phyloP scores from a whole-genome alignment of 1,140 invertebrate genomes.

The Cherax destructor region DNA sequence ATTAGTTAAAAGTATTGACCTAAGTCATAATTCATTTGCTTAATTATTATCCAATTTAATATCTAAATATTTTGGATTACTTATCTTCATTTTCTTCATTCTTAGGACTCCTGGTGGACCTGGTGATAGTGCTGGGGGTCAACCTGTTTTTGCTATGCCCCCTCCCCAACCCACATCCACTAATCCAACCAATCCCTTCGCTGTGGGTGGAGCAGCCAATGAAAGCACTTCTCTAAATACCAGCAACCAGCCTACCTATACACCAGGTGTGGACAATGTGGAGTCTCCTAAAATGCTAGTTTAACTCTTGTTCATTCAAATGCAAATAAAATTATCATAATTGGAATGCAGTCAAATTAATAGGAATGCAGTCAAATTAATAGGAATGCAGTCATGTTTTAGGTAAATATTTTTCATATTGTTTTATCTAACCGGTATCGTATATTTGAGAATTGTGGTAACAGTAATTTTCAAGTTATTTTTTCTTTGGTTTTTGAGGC shows the following conservation, averaged over 20 bases:
- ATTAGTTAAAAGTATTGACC: neutral
- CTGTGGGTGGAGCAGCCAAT: constrained; percentile 70
- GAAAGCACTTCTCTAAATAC: constrained; percentile 77
- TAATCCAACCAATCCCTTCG: constrained; percentile 31
- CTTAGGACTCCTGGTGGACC: constrained; percentile 6
- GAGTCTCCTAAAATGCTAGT: neutral
- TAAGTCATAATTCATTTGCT: too few species aligned
- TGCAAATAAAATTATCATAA: too few species aligned
- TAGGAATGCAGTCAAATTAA: too few species aligned
- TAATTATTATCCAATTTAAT: too few species aligned
- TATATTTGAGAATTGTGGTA: too few species aligned
- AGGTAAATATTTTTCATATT: too few species aligned
- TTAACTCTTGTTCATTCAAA: neutral
- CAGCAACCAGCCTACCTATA: constrained; percentile 73
- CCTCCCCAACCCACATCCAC: constrained; percentile 56
- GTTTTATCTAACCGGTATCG: too few species aligned
- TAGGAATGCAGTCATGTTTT: too few species aligned
- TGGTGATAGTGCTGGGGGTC: constrained; percentile 4
- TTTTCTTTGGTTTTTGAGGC: too few species aligned
- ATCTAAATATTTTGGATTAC: neutral
- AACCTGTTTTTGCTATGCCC: constrained; percentile 75
- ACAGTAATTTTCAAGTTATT: too few species aligned
- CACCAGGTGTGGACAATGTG: constrained; percentile 72
- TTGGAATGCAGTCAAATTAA: too few species aligned
- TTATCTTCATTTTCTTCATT: neutral